Conservation (phyloP, 2,888 invertebrate species). For the Cyrtodaria siliqua region DNA sequence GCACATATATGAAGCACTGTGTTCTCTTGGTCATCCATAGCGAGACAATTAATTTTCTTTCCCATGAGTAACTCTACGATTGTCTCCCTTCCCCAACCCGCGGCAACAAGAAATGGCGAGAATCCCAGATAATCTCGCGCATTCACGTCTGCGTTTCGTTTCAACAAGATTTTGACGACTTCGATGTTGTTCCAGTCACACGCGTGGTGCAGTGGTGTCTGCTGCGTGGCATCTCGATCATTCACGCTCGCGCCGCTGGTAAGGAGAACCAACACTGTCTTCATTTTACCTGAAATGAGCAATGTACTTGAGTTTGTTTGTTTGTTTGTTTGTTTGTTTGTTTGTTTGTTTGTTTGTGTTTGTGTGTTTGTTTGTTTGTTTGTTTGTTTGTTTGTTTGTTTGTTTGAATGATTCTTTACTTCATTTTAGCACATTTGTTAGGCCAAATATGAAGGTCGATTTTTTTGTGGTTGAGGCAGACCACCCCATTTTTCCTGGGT, state of each 20-base stretch:
- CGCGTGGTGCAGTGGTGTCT: conserved; percentile 60
- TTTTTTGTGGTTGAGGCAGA: no score
- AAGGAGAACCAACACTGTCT: conserved; percentile 51
- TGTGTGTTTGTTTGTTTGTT: no score
- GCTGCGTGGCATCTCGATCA: conserved; percentile 57
- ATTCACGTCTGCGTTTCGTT: conserved; percentile 62
- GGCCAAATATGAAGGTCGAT: no score
- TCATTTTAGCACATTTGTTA: no score
- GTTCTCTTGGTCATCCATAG: conserved; percentile 55
- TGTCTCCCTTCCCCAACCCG: conserved; percentile 63
- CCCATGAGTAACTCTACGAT: conserved; percentile 48
- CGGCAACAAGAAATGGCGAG: conserved; percentile 61
- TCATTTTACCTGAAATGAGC: conserved; percentile 37
- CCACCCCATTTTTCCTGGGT: no score
- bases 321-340: no score
- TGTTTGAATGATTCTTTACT: no score
- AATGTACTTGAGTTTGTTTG: no score
- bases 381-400: no score
- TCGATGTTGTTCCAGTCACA: conserved; percentile 65
- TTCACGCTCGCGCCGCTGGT: conserved; percentile 57
- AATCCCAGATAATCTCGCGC: conserved; percentile 55
- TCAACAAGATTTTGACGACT: conserved; percentile 55
- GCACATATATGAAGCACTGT: conserved; percentile 58
- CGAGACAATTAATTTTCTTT: conserved; percentile 32
- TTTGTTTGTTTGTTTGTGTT: no score